A percentile compares a stretch with the other conserved stretches of the same genome.
Conservation (phyloP, 2,888 invertebrate genomes). For the Clusia tigrina region DNA sequence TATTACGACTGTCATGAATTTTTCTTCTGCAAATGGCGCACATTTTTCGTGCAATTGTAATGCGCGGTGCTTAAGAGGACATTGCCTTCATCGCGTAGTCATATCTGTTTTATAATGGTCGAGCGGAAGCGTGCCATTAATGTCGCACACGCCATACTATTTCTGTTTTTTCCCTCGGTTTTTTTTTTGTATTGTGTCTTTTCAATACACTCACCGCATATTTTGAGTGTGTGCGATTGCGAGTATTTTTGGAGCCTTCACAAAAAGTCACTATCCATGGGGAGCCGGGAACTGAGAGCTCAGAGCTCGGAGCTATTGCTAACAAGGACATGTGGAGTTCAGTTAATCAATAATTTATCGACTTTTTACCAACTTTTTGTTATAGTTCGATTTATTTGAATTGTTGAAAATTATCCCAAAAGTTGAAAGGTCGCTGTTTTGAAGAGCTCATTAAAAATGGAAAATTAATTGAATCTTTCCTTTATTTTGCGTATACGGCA, state of each 20-base stretch:
- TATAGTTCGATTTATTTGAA: conserved; percentile 13
- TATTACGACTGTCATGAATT: not conserved
- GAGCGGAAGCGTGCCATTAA: conserved; percentile 24
- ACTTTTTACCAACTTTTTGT: conserved; percentile 5
- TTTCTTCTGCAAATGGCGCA: not conserved
- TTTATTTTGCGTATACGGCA: not conserved
- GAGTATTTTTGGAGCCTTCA: too few species aligned
- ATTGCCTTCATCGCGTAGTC: conserved; percentile 1
- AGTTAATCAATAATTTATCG: conserved; percentile 16
- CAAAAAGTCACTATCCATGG: not conserved
- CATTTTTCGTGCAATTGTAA: not conserved
- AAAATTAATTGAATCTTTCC: conserved; percentile 18
- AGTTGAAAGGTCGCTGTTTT: conserved; percentile 9
- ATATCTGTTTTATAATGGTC: conserved; percentile 16
- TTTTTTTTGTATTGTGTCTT: not conserved
- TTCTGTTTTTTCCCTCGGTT: not conserved
- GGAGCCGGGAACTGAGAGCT: not conserved
- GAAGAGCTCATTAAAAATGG: conserved; percentile 28
- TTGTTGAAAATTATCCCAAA: not conserved
- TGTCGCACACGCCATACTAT: conserved; percentile 25
- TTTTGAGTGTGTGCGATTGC: not conserved
- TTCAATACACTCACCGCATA: not conserved
- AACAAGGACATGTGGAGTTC: not conserved
- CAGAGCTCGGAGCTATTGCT: not conserved
- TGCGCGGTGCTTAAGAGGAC: conserved; percentile 1